phyloP scores from a whole-genome alignment of 2,113 vertebrate species.

The Cyanoderma ruficeps region DNA sequence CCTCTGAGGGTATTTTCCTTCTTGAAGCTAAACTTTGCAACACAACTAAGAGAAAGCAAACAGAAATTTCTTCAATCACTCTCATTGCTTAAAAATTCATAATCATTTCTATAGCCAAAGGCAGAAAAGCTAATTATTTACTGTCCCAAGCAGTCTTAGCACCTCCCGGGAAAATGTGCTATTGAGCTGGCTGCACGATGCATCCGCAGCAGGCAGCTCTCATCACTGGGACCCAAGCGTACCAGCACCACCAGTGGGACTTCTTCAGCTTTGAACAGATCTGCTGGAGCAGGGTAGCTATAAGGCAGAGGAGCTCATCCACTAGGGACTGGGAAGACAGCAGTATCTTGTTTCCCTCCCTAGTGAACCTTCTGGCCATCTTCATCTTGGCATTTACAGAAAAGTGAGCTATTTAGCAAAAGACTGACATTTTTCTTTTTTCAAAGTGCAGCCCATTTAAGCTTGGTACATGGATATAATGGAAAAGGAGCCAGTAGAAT shows the following conservation, averaged over 20 bases:
- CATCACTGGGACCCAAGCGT: not conserved
- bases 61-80: slow-evolving; percentile 68
- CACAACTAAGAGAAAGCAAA: slow-evolving; percentile 68
- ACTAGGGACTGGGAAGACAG: not conserved
- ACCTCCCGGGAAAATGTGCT: slow-evolving; percentile 37
- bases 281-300: slow-evolving; percentile 23
- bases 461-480: not conserved
- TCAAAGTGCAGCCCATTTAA: not conserved
- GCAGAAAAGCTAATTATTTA: slow-evolving; percentile 79
- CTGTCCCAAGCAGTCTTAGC: slow-evolving; percentile 63
- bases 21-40: slow-evolving; percentile 57
- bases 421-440: not conserved
- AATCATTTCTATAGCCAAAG: slow-evolving; percentile 67
- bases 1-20: slow-evolving; percentile 49
- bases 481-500: not conserved
- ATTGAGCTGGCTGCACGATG: not conserved
- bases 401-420: not conserved
- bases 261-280: slow-evolving; percentile 53
- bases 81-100: slow-evolving; percentile 76
- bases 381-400: not conserved
- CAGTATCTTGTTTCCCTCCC: not conserved
- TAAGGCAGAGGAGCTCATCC: slow-evolving; percentile 10
- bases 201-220: slow-evolving; percentile 24
- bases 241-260: slow-evolving; percentile 9
- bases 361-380: not conserved